phyloP scores from a whole-genome alignment of 1,140 invertebrate genomes.

The Pseudobourletiella spinata region DNA sequence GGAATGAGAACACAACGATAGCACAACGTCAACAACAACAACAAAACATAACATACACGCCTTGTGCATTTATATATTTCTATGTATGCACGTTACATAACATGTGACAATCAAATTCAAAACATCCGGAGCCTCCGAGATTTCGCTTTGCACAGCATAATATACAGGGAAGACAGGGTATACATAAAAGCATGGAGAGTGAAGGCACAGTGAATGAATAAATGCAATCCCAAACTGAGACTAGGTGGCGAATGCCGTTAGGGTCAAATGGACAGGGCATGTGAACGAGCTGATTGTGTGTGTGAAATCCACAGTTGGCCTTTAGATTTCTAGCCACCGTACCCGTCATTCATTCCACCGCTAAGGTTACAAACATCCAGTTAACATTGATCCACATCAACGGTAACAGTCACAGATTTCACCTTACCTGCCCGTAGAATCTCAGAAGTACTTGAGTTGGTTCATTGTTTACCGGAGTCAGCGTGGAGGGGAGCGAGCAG shows the following conservation, averaged over 20 bases:
- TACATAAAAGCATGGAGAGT: neutral
- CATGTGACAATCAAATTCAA: no score
- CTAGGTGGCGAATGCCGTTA: constrained; percentile 17
- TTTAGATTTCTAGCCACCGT: constrained; percentile 15
- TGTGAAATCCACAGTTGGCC: constrained; percentile 15
- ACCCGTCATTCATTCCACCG: constrained; percentile 17
- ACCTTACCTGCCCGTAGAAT: constrained; percentile 69
- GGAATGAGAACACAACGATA: no score
- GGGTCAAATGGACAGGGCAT: constrained; percentile 18
- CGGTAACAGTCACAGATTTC: neutral
- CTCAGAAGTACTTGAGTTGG: constrained; percentile 68
- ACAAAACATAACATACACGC: no score
- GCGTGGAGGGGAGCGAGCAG: constrained; percentile 45
- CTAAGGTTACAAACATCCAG: constrained; percentile 25
- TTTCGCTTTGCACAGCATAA: constrained; percentile 2
- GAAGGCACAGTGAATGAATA: constrained; percentile 15
- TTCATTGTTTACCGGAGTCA: constrained; percentile 43
- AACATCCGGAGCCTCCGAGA: no score
- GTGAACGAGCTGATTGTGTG: constrained; percentile 8
- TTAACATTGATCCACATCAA: constrained; percentile 12
- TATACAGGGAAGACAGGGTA: neutral
- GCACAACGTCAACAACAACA: no score
- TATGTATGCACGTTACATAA: no score
- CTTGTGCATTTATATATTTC: no score
- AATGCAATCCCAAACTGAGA: constrained; percentile 22